Base-by-base conservation (phyloP, 2,113 vertebrate species). In the Notothenia rossii region DNA sequence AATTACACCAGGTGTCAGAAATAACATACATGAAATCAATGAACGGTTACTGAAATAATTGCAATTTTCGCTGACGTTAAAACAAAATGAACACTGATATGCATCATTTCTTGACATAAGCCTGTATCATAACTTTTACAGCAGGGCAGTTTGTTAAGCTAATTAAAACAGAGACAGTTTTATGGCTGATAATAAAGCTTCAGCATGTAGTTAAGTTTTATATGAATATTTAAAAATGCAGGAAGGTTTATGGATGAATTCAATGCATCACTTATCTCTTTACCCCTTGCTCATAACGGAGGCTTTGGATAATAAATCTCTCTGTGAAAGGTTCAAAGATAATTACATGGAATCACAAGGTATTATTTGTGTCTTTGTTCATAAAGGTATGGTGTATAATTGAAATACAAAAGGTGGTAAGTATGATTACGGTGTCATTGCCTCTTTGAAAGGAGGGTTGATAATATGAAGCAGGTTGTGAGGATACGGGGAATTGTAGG, bases 331-430 rank as follows among this genome's bases (percentile, higher is more conserved):
- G 53, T 64, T 72, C 2, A 14, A 33, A 78, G 65, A 81, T 81
- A 83, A 91, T 86, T 70, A 46, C 40, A 61, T 80, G 25, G 74
- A 82, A 89, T 89, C 72, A 81, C 55, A 45, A 85, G 81, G 77
- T 84, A 82, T 89, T 63, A 82, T 89, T 91, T 80, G 65, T 53
- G 15, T 60, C 84, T 90, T 87, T 81, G 85, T 77, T 64, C 62
- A 58, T 63, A 55, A 70, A 77, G 54, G 67, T 67, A 73, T 62
- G 73, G 54, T 48, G 56, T 84, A 53, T 80, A 86, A 89, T 91
- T 85, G 46, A 68, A 69, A 68, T 25, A 82, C 86, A 92, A 88
- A 89, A 84, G 71, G 72, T 56, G 55, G 55, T 54, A 46, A 87
- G 83, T 72, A 72, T 76, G 46, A 84, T 71, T 66, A 77, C 1